A percentile compares a stretch with the other conserved stretches of the same genome.
These are phyloP conservation scores for Zosterops borbonicus DNA, from an alignment of 2,113 vertebrate genomes.

Conservation along the genomic window DNA sequence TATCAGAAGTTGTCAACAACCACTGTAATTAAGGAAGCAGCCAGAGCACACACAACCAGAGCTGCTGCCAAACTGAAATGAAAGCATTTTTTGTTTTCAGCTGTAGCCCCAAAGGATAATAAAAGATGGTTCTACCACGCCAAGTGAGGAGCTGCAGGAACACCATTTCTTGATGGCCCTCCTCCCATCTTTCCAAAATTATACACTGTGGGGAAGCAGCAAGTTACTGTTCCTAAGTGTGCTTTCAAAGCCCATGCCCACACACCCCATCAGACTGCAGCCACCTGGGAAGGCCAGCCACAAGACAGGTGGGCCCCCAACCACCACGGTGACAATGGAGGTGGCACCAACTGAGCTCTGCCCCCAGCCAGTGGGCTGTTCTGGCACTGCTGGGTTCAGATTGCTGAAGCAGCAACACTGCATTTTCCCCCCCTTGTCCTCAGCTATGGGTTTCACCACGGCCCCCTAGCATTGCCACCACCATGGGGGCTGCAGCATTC, in stretches of 20 bases:
- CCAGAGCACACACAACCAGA: constrained; percentile 43
- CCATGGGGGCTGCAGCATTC: background rate
- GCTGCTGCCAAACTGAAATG: constrained; percentile 23
- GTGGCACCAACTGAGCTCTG: background rate
- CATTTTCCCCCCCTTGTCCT: background rate
- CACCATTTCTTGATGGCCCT: background rate
- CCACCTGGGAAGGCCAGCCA: background rate
- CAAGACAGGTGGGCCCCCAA: background rate
- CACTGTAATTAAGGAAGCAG: constrained; percentile 56
- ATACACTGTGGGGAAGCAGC: background rate
- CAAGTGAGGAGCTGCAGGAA: constrained; percentile 24
- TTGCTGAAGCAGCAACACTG: background rate
- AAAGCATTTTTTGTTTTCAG: constrained; percentile 63
- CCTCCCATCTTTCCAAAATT: background rate
- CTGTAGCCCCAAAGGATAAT: background rate
- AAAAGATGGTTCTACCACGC: constrained; percentile 9
- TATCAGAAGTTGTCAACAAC: constrained; percentile 60
- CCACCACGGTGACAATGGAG: accelerated
- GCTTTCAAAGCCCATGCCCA: accelerated
- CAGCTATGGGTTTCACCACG: accelerated
- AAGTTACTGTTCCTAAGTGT: background rate
- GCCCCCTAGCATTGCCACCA: background rate
- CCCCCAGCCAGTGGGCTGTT: background rate
- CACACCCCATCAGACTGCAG: background rate
- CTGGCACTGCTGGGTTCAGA: background rate